Conservation (phyloP, 2,888 invertebrate genomes). For the Ophion ellenae region DNA sequence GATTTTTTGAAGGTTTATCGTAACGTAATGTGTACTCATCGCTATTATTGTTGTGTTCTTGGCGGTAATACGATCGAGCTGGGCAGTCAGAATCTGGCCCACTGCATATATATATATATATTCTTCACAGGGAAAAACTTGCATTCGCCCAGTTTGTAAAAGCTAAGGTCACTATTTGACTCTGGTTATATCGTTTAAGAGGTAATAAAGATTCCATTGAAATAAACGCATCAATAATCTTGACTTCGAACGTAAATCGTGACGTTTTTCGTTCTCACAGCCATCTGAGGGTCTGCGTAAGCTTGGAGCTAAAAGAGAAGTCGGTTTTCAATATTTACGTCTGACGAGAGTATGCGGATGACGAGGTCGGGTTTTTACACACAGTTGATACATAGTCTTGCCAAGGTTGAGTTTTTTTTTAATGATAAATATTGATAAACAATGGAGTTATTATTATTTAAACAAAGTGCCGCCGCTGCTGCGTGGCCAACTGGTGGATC, state of each 20-base stretch:
- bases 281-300: not conserved
- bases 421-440: too few relatives aligned
- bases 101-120: slow-evolving; percentile 40
- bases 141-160: slow-evolving; percentile 73
- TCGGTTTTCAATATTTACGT: too few relatives aligned
- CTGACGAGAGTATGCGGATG: too few relatives aligned
- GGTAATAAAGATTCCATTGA: slow-evolving; percentile 81
- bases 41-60: slow-evolving; percentile 1
- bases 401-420: too few relatives aligned
- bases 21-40: not conserved
- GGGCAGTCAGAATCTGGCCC: slow-evolving; percentile 41
- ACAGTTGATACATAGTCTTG: too few relatives aligned
- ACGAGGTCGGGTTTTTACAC: too few relatives aligned
- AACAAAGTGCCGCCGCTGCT: too few relatives aligned
- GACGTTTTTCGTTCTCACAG: not conserved
- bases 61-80: slow-evolving; percentile 22
- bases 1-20: not conserved
- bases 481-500: too few relatives aligned
- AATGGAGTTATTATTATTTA: too few relatives aligned
- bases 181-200: slow-evolving; percentile 75
- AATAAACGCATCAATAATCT: slow-evolving; percentile 61
- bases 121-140: slow-evolving; percentile 57
- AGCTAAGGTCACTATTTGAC: slow-evolving; percentile 79
- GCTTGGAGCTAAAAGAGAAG: not conserved
- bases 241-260: not conserved